A percentile compares a stretch with the other conserved stretches of the same genome.
Evolutionary conservation across 2,888 invertebrate species (phyloP).

Genomic region (Mimachlamys varia): DNA sequence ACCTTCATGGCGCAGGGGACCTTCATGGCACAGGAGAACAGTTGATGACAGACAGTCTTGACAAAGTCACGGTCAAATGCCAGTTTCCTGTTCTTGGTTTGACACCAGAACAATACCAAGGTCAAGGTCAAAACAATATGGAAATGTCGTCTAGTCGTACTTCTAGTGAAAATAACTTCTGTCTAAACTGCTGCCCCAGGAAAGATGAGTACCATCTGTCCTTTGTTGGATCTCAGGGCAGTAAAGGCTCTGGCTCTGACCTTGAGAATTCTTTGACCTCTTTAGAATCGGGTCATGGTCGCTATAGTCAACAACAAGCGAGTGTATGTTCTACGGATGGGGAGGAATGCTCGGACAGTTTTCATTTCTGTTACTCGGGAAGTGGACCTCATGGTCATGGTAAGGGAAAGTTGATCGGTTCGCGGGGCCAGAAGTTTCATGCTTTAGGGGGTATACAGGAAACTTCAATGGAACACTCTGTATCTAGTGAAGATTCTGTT

Average conservation of each 20-base stretch:
- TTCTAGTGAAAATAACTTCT: conserved; percentile 68
- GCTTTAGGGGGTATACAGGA: conserved; percentile 50
- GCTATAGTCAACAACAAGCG: conserved; percentile 57
- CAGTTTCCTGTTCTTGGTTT: conserved; percentile 52
- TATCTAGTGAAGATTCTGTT: background rate
- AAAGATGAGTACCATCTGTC: conserved; percentile 76
- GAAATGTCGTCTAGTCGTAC: conserved; percentile 60
- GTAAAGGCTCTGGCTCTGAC: conserved; percentile 71
- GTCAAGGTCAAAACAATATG: conserved; percentile 48
- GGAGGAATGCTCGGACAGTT: conserved; percentile 75
- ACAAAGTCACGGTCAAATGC: conserved; percentile 50
- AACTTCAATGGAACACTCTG: conserved; percentile 40
- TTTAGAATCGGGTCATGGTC: conserved; percentile 65
- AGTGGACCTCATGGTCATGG: conserved; percentile 40
- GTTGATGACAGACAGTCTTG: conserved; percentile 64
- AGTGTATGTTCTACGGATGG: conserved; percentile 64
- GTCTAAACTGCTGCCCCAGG: conserved; percentile 71
- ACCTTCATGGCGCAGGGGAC: conserved; percentile 43
- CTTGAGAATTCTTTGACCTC: conserved; percentile 66
- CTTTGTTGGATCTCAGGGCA: conserved; percentile 71
- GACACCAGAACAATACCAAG: conserved; percentile 52
- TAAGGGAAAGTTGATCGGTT: conserved; percentile 38
- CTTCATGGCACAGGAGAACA: conserved; percentile 42
- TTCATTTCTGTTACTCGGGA: conserved; percentile 68
- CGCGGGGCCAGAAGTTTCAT: conserved; percentile 46